Percentiles rank a stretch among this genome's conserved stretches.
These are phyloP conservation scores for Hyposoter dolosus DNA, from an alignment of 2,888 invertebrate genomes.

Conservation along the genomic window DNA sequence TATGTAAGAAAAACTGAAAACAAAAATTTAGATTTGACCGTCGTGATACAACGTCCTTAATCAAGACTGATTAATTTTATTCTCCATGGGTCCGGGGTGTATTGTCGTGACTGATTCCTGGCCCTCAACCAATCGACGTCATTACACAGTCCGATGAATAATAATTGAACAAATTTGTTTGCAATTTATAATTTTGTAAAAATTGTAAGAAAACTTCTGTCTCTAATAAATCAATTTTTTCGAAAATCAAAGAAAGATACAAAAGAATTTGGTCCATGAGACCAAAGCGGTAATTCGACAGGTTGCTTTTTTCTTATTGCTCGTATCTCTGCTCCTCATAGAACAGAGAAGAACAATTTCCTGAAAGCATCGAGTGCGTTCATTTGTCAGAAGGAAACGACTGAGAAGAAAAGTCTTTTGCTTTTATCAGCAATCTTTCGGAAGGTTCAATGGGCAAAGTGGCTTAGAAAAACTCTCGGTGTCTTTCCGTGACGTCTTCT, in stretches of 20 bases:
- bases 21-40: too few species aligned
- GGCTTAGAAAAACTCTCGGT: slow-evolving; percentile 23
- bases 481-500: neutral
- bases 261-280: neutral
- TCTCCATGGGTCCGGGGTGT: too few species aligned
- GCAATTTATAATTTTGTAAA: too few species aligned
- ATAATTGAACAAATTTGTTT: too few species aligned
- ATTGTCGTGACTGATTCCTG: too few species aligned
- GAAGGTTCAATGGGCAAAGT: slow-evolving; percentile 2
- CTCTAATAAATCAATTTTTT: too few species aligned
- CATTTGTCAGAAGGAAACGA: neutral
- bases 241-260: neutral
- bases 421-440: slow-evolving; percentile 4
- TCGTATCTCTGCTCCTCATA: neutral
- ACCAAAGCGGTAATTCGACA: neutral
- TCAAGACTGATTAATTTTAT: too few species aligned
- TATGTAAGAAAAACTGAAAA: too few species aligned
- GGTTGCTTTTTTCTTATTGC: neutral
- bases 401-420: neutral
- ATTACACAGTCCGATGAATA: too few species aligned
- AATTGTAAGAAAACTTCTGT: too few species aligned
- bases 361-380: neutral
- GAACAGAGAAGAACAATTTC: neutral
- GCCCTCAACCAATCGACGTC: too few species aligned
- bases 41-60: too few species aligned